Evolutionary conservation across 2,113 vertebrate species (phyloP).

Genomic region (Paralichthys olivaceus): DNA sequence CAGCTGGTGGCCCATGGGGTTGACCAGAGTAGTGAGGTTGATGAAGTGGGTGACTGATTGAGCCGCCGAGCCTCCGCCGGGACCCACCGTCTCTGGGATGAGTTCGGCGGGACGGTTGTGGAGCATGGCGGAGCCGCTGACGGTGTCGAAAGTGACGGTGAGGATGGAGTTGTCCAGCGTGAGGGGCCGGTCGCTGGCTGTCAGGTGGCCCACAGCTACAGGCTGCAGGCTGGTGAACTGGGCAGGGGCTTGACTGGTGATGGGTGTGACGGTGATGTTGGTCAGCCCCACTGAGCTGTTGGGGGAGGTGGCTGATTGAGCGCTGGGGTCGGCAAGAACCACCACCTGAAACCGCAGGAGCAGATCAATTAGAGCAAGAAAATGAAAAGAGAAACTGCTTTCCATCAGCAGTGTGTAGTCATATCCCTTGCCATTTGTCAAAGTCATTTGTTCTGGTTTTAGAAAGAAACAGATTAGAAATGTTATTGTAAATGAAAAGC

Average conservation of each 20-base stretch:
- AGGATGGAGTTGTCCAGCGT: conserved; percentile 97
- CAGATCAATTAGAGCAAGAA: background rate
- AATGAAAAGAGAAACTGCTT: background rate
- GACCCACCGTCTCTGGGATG: conserved; percentile 80
- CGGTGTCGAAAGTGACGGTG: conserved; percentile 94
- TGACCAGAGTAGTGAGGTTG: conserved; percentile 95
- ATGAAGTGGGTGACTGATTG: conserved; percentile 96
- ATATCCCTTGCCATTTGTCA: background rate
- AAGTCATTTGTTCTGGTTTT: conserved; percentile 8
- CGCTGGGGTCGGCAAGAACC: conserved; percentile 89
- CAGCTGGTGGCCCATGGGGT: conserved; percentile 90
- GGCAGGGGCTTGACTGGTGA: conserved; percentile 86
- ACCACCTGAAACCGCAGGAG: conserved; percentile 87
- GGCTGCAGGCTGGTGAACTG: conserved; percentile 97
- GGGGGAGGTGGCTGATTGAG: conserved; percentile 76
- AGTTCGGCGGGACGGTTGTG: conserved; percentile 91
- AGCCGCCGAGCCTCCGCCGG: conserved; percentile 49
- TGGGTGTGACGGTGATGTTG: conserved; percentile 94
- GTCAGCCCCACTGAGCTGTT: conserved; percentile 90
- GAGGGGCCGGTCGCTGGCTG: conserved; percentile 88
- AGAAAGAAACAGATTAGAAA: background rate
- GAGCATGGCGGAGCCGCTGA: conserved; percentile 91
- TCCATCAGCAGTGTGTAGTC: background rate
- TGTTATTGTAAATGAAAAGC: background rate
- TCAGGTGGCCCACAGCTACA: conserved; percentile 90